Evolutionary conservation across 64 coral and sea anemone genomes (phyloP).

Genomic region (Orbicella faveolata): DNA sequence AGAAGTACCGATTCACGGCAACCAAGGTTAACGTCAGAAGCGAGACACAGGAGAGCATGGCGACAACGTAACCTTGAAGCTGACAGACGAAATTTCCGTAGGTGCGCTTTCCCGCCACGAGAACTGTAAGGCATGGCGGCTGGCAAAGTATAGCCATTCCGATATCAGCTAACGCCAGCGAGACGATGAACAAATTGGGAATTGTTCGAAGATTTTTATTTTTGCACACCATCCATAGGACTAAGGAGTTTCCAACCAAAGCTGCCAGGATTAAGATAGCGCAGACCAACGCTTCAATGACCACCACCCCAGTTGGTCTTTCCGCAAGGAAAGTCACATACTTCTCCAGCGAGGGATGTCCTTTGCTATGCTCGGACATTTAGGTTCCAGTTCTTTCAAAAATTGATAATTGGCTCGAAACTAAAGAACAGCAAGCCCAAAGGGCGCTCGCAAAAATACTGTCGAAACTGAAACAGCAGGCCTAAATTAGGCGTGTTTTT

Average conservation of each 20-base stretch:
- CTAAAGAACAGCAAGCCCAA: neutral
- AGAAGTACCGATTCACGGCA: constrained; percentile 62
- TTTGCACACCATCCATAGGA: constrained; percentile 69
- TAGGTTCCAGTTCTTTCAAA: neutral
- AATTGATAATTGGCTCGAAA: neutral
- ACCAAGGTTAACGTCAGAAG: constrained; percentile 64
- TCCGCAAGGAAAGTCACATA: constrained; percentile 35
- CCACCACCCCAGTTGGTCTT: constrained; percentile 1
- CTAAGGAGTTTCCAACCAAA: constrained; percentile 48
- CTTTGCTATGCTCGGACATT: neutral
- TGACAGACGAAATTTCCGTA: constrained; percentile 68
- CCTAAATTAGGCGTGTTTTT: neutral
- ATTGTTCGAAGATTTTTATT: constrained; percentile 67
- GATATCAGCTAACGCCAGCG: constrained; percentile 52
- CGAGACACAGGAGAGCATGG: constrained; percentile 53
- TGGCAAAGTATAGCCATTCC: constrained; percentile 56
- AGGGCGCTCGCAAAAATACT: neutral
- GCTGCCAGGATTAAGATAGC: constrained; percentile 43
- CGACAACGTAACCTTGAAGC: constrained; percentile 58
- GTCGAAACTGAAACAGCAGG: neutral
- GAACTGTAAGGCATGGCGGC: constrained; percentile 62
- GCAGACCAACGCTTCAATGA: constrained; percentile 41
- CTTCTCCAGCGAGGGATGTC: constrained; percentile 40
- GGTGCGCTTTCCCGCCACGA: constrained; percentile 47
- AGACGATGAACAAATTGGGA: constrained; percentile 59